Conservation (phyloP, 2,113 vertebrate species). For the Eleginops maclovinus region DNA sequence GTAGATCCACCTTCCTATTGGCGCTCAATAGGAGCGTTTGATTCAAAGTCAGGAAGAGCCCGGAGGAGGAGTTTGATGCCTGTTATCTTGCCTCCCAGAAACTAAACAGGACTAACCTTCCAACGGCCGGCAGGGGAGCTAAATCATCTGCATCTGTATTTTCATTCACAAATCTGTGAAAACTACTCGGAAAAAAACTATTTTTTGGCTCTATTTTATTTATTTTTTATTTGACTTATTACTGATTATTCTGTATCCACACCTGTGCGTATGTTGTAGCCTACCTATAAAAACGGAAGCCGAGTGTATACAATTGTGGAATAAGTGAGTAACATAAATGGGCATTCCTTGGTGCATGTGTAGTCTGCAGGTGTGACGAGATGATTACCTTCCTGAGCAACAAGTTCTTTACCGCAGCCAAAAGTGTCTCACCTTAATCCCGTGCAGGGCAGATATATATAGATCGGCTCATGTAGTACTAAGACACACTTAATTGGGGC, state of each 20-base stretch:
- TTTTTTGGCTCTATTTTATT: background rate
- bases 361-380: background rate
- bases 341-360: background rate
- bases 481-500: background rate
- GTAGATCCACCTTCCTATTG: constrained; percentile 67
- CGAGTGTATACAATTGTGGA: too few species aligned
- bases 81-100: background rate
- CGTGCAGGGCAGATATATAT: constrained; percentile 27
- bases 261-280: background rate
- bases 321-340: background rate
- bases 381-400: constrained; percentile 12
- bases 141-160: constrained; percentile 13
- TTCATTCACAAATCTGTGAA: constrained; percentile 54
- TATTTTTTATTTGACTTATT: background rate
- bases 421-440: constrained; percentile 49
- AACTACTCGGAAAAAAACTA: background rate
- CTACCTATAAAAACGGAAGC: background rate
- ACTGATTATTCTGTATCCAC: too few species aligned
- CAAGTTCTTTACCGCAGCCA: constrained; percentile 19
- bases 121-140: background rate
- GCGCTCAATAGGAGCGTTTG: constrained; percentile 44
- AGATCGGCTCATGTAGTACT: background rate
- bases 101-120: accelerated
- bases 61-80: constrained; percentile 20
- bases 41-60: constrained; percentile 3